A percentile compares a stretch with the other conserved stretches of the same genome.
Conservation (phyloP, 2,888 invertebrate species). For the Synanthedon formicaeformis region DNA sequence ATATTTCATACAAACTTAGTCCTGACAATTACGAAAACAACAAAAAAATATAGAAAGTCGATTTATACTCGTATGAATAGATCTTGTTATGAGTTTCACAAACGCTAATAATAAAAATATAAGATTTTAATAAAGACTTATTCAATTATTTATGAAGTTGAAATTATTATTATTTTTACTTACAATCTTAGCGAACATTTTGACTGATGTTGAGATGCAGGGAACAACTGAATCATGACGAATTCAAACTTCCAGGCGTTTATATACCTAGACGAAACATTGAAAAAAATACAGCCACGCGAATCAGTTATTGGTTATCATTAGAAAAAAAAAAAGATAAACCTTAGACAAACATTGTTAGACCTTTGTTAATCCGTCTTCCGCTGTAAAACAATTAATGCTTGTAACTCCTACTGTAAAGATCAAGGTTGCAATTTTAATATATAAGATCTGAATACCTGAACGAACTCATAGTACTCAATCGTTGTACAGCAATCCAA, state of each 20-base stretch:
- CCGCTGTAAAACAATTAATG: neutral
- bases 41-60: too few relatives aligned
- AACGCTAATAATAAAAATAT: neutral
- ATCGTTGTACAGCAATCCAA: slow-evolving; percentile 24
- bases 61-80: too few relatives aligned
- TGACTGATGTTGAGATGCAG: neutral
- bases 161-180: neutral
- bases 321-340: too few relatives aligned
- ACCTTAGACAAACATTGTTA: too few relatives aligned
- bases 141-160: neutral
- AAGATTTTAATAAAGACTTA: too few relatives aligned
- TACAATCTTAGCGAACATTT: neutral
- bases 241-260: neutral
- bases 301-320: too few relatives aligned
- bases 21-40: too few relatives aligned
- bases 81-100: too few relatives aligned
- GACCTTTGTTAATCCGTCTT: neutral
- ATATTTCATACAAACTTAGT: too few relatives aligned
- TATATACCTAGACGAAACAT: neutral
- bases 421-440: slow-evolving; percentile 11
- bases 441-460: slow-evolving; percentile 32
- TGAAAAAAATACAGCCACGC: neutral
- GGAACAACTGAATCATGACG: neutral
- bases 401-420: slow-evolving; percentile 1
- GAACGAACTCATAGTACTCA: slow-evolving; percentile 26